A percentile compares a stretch with the other conserved stretches of the same genome.
phyloP scores from a whole-genome alignment of 2,888 invertebrate genomes.

The Phytoseiulus persimilis region DNA sequence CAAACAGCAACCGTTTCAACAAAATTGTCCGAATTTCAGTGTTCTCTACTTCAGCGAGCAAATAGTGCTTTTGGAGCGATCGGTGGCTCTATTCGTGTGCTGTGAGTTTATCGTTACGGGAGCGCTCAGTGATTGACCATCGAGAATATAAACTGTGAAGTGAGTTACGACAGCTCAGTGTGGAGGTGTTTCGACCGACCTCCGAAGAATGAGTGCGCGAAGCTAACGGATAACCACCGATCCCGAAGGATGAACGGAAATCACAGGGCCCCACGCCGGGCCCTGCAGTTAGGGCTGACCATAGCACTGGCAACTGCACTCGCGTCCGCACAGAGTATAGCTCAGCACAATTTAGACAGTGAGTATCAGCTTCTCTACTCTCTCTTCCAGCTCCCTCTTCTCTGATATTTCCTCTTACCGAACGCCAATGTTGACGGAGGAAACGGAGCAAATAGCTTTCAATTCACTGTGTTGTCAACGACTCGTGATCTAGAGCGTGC shows the following conservation, averaged over 20 bases:
- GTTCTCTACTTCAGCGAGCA: not conserved
- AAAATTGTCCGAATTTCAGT: not conserved
- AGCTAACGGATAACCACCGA: not conserved
- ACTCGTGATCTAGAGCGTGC: too few species aligned
- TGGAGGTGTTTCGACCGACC: not conserved
- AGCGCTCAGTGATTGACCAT: not conserved
- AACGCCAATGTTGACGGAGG: too few species aligned
- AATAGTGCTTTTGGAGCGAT: not conserved
- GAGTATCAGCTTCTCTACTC: not conserved
- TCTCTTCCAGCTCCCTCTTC: not conserved
- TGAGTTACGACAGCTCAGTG: not conserved
- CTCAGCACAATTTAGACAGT: not conserved
- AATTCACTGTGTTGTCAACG: too few species aligned
- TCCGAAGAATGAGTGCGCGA: not conserved
- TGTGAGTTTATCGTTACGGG: not conserved
- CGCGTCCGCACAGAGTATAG: not conserved
- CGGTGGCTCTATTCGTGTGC: not conserved
- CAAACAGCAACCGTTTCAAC: too few species aligned
- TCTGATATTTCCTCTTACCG: not conserved
- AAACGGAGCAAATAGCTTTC: too few species aligned
- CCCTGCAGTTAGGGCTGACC: not conserved
- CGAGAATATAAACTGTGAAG: not conserved
- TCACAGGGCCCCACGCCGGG: not conserved
- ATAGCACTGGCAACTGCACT: not conserved
- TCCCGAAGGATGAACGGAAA: not conserved